Evolutionary conservation across 2,888 invertebrate species (phyloP).

Genomic region (Brenthis hecate): DNA sequence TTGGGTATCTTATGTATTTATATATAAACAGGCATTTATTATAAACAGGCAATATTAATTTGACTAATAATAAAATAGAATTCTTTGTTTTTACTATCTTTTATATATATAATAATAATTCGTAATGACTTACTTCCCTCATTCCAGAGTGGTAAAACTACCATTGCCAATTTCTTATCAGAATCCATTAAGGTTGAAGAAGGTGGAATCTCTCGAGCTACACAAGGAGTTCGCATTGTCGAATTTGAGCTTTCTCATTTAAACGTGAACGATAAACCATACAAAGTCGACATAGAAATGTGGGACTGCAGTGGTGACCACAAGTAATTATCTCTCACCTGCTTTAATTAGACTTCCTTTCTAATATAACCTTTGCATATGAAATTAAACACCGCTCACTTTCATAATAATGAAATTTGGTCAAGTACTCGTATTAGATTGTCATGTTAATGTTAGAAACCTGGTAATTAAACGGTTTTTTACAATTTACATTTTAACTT

Average conservation of each 20-base stretch:
- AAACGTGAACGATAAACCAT: constrained; percentile 79
- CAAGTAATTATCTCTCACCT: constrained; percentile 71
- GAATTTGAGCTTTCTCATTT: constrained; percentile 88
- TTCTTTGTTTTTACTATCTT: too few species aligned
- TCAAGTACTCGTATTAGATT: too few species aligned
- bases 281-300: constrained; percentile 87
- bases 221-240: constrained; percentile 88
- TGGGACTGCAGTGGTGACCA: constrained; percentile 92
- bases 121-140: constrained; percentile 2
- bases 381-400: too few species aligned
- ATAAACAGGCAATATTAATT: too few species aligned
- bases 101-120: background rate
- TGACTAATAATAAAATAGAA: background rate
- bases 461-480: too few species aligned
- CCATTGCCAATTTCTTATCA: constrained; percentile 86
- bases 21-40: background rate
- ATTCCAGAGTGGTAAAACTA: constrained; percentile 87
- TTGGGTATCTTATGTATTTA: background rate
- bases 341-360: background rate
- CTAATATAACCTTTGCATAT: background rate
- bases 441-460: too few species aligned
- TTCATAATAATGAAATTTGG: too few species aligned
- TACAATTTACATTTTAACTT: too few species aligned
- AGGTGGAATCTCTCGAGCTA: constrained; percentile 84
- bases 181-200: constrained; percentile 85